Evolutionary conservation across 2,797 vertebrate genomes (phyloP).

Genomic region (Podargus strigoides): DNA sequence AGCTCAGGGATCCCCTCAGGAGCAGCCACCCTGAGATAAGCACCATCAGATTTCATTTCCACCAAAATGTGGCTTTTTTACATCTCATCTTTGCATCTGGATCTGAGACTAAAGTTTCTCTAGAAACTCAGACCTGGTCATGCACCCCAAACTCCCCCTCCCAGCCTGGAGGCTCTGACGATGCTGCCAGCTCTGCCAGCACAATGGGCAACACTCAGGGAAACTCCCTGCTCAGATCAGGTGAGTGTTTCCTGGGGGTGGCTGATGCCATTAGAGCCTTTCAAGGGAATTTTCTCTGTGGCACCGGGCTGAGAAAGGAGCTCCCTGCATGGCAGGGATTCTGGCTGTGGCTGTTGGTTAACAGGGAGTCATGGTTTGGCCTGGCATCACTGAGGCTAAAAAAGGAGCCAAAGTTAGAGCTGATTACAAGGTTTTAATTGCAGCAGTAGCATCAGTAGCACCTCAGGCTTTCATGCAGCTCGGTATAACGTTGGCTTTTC

Average conservation of each 20-base stretch:
- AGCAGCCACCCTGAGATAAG: not conserved
- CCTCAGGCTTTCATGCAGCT: not conserved
- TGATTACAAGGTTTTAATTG: not conserved
- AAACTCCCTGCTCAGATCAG: not conserved
- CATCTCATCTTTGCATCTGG: not conserved
- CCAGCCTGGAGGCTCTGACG: not conserved
- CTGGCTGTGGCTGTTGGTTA: not conserved
- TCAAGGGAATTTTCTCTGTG: not conserved
- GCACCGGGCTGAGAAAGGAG: not conserved
- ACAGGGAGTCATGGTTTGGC: not conserved
- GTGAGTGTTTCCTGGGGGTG: accelerated
- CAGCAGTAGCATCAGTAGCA: not conserved
- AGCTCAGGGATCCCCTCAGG: not conserved
- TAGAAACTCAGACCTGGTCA: not conserved
- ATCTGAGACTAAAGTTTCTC: not conserved
- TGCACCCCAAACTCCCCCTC: not conserved
- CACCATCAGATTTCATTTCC: not conserved
- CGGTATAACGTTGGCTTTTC: accelerated
- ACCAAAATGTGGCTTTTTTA: not conserved
- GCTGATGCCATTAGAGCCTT: not conserved
- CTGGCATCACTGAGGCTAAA: not conserved
- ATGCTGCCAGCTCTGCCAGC: not conserved
- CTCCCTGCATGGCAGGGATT: not conserved
- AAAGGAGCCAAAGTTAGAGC: not conserved
- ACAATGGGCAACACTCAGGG: not conserved